phyloP scores from a whole-genome alignment of 2,888 invertebrate species.

The Salpingus planirostris region DNA sequence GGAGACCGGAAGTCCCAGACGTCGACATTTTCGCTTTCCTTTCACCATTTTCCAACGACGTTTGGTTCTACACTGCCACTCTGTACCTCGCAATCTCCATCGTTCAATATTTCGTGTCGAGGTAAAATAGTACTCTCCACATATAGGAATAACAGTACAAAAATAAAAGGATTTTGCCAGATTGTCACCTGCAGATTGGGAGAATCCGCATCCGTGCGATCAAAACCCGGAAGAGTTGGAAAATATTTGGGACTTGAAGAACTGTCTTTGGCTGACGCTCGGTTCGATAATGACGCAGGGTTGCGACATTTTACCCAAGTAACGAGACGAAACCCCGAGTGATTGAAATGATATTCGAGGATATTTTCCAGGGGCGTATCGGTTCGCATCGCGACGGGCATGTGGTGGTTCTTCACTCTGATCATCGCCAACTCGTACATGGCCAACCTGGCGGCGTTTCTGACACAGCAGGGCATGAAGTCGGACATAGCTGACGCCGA shows the following conservation, averaged over 20 bases:
- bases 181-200: slow-evolving; percentile 86
- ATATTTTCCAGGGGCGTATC: slow-evolving; percentile 63
- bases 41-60: slow-evolving; percentile 73
- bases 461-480: slow-evolving; percentile 82
- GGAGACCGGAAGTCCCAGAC: slow-evolving; percentile 65
- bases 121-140: too few species aligned
- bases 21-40: slow-evolving; percentile 85
- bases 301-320: slow-evolving; percentile 87
- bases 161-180: slow-evolving; percentile 40
- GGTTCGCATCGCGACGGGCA: slow-evolving; percentile 76
- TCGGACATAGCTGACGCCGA: slow-evolving; percentile 84
- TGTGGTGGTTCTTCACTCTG: slow-evolving; percentile 87
- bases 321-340: slow-evolving; percentile 22
- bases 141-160: background rate
- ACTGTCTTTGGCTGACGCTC: slow-evolving; percentile 89
- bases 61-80: slow-evolving; percentile 84
- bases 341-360: background rate
- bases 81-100: slow-evolving; percentile 77
- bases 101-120: slow-evolving; percentile 69
- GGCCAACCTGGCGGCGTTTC: slow-evolving; percentile 87
- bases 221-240: slow-evolving; percentile 79
- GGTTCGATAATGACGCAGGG: slow-evolving; percentile 92
- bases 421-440: slow-evolving; percentile 92
- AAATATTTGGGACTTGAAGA: slow-evolving; percentile 80
- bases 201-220: slow-evolving; percentile 87